Percentiles rank a stretch among this genome's conserved stretches.
These are phyloP conservation scores for Spea bombifrons DNA, from an alignment of 2,113 vertebrate genomes.

Conservation along the genomic window DNA sequence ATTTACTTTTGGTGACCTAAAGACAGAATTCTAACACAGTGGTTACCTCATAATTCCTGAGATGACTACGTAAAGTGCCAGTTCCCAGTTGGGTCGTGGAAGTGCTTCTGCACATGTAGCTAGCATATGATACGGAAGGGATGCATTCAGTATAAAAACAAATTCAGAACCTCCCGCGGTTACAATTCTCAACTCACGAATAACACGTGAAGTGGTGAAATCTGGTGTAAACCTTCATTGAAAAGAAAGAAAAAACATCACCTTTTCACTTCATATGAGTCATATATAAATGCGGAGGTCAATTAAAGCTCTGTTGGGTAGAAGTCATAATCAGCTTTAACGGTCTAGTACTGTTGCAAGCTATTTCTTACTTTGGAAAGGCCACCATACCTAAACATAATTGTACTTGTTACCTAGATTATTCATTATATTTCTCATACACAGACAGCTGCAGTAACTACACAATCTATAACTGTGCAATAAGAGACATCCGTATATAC, in stretches of 20 bases:
- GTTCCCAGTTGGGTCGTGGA: constrained; percentile 92
- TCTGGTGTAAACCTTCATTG: constrained; percentile 92
- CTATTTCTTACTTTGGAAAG: too few species aligned
- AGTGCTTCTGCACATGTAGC: constrained; percentile 88
- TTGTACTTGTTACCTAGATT: too few species aligned
- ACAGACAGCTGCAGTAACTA: too few species aligned
- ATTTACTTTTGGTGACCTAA: background rate
- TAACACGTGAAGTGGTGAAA: constrained; percentile 95
- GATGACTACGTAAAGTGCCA: constrained; percentile 89
- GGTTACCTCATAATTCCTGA: constrained; percentile 91
- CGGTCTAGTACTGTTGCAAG: too few species aligned
- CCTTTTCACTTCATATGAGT: too few species aligned
- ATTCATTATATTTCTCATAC: too few species aligned
- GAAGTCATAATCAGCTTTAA: too few species aligned
- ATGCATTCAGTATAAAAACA: constrained; percentile 88
- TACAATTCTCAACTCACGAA: constrained; percentile 89
- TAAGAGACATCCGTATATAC: background rate
- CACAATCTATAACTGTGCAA: background rate
- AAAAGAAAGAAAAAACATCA: background rate
- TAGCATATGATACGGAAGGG: constrained; percentile 95
- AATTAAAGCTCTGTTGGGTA: too few species aligned
- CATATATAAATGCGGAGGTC: too few species aligned
- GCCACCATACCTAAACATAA: too few species aligned
- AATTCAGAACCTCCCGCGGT: constrained; percentile 91
- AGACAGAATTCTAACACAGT: background rate